A percentile compares a stretch with the other conserved stretches of the same genome.
Conservation (phyloP, 2,888 invertebrate genomes). For the Monoplex corrugatus region DNA sequence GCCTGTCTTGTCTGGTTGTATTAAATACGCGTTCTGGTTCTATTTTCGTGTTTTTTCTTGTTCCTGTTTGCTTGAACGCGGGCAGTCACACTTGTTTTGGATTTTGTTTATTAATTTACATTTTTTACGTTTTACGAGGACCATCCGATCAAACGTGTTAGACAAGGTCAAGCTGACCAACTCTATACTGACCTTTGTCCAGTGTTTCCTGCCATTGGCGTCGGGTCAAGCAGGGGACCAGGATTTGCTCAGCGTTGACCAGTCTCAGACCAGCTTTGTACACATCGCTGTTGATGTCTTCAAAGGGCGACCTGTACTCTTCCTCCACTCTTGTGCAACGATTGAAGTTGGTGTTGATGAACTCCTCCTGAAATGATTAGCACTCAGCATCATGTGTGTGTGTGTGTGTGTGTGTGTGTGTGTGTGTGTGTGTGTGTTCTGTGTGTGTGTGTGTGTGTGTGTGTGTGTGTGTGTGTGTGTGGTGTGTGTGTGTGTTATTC, state of each 20-base stretch:
- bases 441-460: background rate
- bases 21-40: too few species aligned
- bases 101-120: too few species aligned
- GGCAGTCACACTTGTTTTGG: too few species aligned
- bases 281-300: background rate
- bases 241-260: background rate
- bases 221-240: background rate
- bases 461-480: background rate
- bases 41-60: too few species aligned
- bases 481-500: background rate
- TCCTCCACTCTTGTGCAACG: background rate
- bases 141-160: too few species aligned
- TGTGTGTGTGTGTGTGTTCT: background rate
- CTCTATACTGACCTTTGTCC: slow-evolving; percentile 14
- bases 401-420: background rate
- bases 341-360: slow-evolving; percentile 17
- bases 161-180: too few species aligned
- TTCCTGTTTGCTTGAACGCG: too few species aligned
- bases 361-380: background rate
- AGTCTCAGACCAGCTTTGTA: slow-evolving; percentile 10
- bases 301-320: background rate
- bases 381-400: too few species aligned
- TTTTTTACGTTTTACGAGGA: too few species aligned
- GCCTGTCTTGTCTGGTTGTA: too few species aligned
- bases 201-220: background rate